Evolutionary conservation across 2,797 vertebrate genomes (phyloP).

Genomic region (Dallia pectoralis): DNA sequence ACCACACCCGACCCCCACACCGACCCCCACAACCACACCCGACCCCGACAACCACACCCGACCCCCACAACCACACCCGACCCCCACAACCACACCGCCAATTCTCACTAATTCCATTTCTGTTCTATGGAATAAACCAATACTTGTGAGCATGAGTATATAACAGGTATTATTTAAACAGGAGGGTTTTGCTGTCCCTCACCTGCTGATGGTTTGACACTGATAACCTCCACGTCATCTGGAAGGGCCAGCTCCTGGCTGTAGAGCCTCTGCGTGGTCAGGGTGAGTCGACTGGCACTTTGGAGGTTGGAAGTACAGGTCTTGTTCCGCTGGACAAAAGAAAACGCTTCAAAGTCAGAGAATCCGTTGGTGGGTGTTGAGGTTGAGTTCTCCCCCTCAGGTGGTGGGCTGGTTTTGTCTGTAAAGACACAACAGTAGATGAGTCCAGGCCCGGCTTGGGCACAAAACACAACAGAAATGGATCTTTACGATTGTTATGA

Average conservation of each 20-base stretch:
- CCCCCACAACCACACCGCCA: too few species aligned
- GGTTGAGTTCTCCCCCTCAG: slow-evolving; percentile 41
- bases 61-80: too few species aligned
- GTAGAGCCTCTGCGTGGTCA: slow-evolving; percentile 84
- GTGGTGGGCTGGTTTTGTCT: not conserved
- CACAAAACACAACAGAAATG: not conserved
- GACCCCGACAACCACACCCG: too few species aligned
- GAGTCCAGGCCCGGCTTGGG: not conserved
- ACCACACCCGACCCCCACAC: too few species aligned
- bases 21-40: too few species aligned
- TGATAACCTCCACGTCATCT: slow-evolving; percentile 87
- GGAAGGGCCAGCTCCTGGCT: slow-evolving; percentile 88
- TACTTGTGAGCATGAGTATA: not conserved
- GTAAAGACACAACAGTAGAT: slow-evolving; percentile 18
- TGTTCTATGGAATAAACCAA: not conserved
- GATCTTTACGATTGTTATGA: slow-evolving; percentile 18
- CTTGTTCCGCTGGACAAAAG: slow-evolving; percentile 76
- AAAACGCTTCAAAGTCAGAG: slow-evolving; percentile 56
- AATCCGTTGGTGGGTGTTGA: slow-evolving; percentile 50
- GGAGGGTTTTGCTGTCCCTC: not conserved
- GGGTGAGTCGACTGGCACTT: slow-evolving; percentile 87
- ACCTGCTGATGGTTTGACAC: slow-evolving; percentile 95
- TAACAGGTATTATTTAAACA: too few species aligned
- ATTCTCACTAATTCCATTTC: too few species aligned
- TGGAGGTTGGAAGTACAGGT: slow-evolving; percentile 88